phyloP scores from a whole-genome alignment of 2,888 invertebrate species.

The Apodemia zela region DNA sequence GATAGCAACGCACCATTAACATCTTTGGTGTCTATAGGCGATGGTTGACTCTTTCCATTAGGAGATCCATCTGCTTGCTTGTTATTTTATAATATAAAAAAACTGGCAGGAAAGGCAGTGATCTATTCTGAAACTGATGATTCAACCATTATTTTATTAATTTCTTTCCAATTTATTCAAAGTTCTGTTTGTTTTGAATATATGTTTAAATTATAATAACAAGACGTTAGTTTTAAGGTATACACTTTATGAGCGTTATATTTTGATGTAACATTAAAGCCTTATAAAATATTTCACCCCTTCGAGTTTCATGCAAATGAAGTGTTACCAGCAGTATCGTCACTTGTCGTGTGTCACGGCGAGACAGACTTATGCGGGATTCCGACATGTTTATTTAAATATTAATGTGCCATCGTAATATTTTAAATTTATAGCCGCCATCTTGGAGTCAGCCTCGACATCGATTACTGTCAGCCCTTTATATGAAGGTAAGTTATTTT shows the following conservation, averaged over 20 bases:
- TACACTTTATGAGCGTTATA: constrained; percentile 1
- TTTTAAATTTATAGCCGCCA: constrained; percentile 58
- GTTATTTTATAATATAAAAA: no score
- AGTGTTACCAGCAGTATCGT: constrained; percentile 41
- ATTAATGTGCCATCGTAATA: constrained; percentile 61
- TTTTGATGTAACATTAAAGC: constrained; percentile 11
- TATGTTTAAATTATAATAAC: not conserved
- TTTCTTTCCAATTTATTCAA: not conserved
- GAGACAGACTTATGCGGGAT: constrained; percentile 41
- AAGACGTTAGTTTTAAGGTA: not conserved
- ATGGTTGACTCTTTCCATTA: no score
- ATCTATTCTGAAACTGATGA: no score
- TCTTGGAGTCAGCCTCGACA: constrained; percentile 30
- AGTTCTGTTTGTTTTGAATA: not conserved
- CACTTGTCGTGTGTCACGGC: constrained; percentile 47
- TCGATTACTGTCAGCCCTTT: constrained; percentile 39
- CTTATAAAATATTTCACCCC: constrained; percentile 17
- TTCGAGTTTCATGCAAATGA: constrained; percentile 44
- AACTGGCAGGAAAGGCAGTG: no score
- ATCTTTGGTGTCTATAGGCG: no score
- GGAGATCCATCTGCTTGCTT: no score
- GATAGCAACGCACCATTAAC: no score
- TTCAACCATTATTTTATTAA: no score
- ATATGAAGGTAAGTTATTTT: constrained; percentile 28
- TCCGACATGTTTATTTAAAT: constrained; percentile 72